A percentile compares a stretch with the other conserved stretches of the same genome.
These are phyloP conservation scores for Boulengeromyrus knoepffleri DNA, from an alignment of 2,113 vertebrate genomes.

Conservation along the genomic window DNA sequence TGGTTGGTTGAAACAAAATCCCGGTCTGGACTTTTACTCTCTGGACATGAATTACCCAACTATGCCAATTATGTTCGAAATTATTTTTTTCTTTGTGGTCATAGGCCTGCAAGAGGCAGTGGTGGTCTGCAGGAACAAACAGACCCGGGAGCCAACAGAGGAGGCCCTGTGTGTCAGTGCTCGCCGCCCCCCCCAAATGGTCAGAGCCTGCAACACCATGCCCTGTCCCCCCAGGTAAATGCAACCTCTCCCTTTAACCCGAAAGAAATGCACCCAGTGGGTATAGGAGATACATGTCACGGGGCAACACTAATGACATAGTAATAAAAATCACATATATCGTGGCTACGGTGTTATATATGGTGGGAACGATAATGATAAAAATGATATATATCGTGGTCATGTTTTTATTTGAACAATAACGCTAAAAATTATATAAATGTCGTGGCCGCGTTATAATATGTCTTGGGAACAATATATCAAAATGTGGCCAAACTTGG, in stretches of 20 bases:
- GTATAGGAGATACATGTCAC: neutral
- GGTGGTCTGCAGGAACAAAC: slow-evolving; percentile 89
- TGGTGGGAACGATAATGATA: neutral
- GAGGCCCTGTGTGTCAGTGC: slow-evolving; percentile 72
- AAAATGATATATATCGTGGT: neutral
- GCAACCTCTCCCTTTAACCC: neutral
- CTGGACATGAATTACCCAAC: no score
- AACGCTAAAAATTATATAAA: neutral
- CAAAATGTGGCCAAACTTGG: neutral
- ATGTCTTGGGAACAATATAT: neutral
- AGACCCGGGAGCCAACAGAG: slow-evolving; percentile 71
- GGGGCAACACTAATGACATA: neutral
- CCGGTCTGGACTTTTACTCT: no score
- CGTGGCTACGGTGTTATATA: neutral
- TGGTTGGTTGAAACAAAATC: no score
- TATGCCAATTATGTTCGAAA: neutral
- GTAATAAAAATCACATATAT: neutral
- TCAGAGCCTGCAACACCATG: slow-evolving; percentile 76
- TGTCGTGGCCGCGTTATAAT: neutral
- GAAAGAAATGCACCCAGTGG: neutral
- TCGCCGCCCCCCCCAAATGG: slow-evolving; percentile 73
- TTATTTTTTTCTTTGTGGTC: slow-evolving; percentile 16
- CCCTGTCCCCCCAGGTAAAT: slow-evolving; percentile 83
- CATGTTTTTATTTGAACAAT: neutral
- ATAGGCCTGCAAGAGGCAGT: slow-evolving; percentile 89